Base-by-base conservation (phyloP, 2,113 vertebrate genomes). In the Aspiorhynchus laticeps region DNA sequence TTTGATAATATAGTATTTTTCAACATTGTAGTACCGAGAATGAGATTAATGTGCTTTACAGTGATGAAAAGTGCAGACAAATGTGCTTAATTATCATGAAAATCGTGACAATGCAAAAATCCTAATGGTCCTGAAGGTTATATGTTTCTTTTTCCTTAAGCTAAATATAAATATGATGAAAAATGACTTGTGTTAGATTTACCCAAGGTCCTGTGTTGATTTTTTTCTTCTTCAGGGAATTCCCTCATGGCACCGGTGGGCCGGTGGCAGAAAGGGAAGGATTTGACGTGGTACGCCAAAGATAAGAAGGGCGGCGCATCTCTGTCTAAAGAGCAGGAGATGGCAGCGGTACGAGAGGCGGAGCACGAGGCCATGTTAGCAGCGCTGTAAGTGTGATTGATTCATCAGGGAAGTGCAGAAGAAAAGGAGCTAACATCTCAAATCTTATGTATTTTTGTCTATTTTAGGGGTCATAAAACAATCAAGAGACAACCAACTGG, bases 221-320 rank as follows among this genome's bases (percentile, higher is more conserved):
- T n/a, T 56, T 21, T 9, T 3, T 19, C n/a, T n/a, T n/a, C n/a
- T 48, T 0, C 91, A 98, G 97, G 98, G 5, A 99, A 99, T 91
- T 99, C 98, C 0, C 90, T 99, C 88, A 99, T 98, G 98, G 98
- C 98, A 0, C 98, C 98, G 0, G 98, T 99, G 21, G 98, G 98
- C 7, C 95, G 98, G 31, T 99, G 98, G 98, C 98, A 99, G 93
- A 99, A 99, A 91, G 98, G 98, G 24, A 97, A 96, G 86, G 98
- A 99, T 90, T 95, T 99, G 80, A 96, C 97, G 0, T 99, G 98
- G 98, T 99, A 98, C 1, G 88, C 96, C 10, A 98, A 94, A 93
- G 96, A 95, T 91, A 98, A 98, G 90, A 92, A 93, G 71, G 91
- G 92, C 0, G 83, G 6, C 0, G 76, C 84, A 0, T 1, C 86